phyloP scores from a whole-genome alignment of 2,888 invertebrate genomes.

The Achlya flavicornis region DNA sequence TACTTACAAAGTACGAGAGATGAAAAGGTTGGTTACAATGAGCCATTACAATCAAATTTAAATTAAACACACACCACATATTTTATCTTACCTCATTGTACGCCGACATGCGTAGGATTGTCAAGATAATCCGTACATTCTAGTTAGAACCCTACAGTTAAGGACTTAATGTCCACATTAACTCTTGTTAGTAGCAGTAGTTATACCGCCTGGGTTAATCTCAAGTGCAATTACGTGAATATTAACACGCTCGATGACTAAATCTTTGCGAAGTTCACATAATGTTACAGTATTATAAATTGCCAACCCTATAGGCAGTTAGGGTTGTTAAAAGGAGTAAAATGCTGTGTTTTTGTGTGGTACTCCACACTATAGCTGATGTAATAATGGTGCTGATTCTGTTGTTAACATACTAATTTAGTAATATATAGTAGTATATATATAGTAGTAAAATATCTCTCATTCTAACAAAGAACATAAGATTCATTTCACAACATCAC shows the following conservation, averaged over 20 bases:
- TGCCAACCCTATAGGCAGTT: background rate
- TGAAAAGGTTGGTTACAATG: too few species aligned
- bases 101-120: background rate
- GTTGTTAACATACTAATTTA: too few species aligned
- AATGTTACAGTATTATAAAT: background rate
- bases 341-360: background rate
- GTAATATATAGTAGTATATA: too few species aligned
- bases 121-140: constrained; percentile 15
- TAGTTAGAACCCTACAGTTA: constrained; percentile 12
- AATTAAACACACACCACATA: background rate
- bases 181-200: constrained; percentile 7
- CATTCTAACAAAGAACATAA: too few species aligned
- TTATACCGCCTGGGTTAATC: background rate
- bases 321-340: background rate
- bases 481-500: too few species aligned
- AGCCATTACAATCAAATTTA: too few species aligned
- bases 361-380: too few species aligned
- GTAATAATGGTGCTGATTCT: too few species aligned
- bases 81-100: background rate
- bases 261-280: constrained; percentile 4
- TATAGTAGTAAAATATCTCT: too few species aligned
- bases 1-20: too few species aligned
- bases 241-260: constrained; percentile 2
- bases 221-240: constrained; percentile 2
- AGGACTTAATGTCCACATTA: constrained; percentile 11